Evolutionary conservation across 2,888 invertebrate species (phyloP), one percentile per base, ranked within the genome.

Genomic region (Drosophila sordidapex): DNA sequence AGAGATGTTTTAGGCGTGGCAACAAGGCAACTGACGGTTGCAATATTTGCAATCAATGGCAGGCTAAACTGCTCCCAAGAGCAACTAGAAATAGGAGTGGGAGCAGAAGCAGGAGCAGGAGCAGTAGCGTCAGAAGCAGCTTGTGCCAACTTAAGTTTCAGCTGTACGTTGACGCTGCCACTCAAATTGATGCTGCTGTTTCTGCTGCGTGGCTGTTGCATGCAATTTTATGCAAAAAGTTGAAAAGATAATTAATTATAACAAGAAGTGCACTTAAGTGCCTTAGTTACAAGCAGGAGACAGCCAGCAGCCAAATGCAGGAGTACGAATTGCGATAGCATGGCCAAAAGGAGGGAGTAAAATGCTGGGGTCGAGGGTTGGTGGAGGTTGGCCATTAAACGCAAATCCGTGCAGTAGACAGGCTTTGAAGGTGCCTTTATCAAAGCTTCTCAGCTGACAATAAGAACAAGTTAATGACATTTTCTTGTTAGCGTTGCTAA

Each of bases 181-280:
- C 79, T 81, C 73, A 56, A 70, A 66, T 53, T 70, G 56, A 38
- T 58, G 70, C 48, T 63, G 46, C 33, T 27, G 58, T n/a, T 59
- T 35, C 35, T 59, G 59, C 49, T 70, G 70, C 72, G 71, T 76
- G 81, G 73, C 81, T 86, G 89, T 82, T 85, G 88, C 81, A 88
- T 86, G 81, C 82, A 86, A 87, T 88, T 87, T 88, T 88, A 87
- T 87, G 87, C 87, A 81, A 84, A 88, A 89, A 82, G 87, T 87
- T 79, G 82, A 84, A 81, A 88, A 87, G 87, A 87, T 89, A 91
- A 90, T 90, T 87, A 90, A 91, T 91, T 91, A 90, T 87, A 90
- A 83, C 88, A 89, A 90, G 90, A 90, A 90, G 87, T 89, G 88
- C 88, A 87, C 90, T 87, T 89, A 86, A 82, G 87, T 89, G 84